Conservation (phyloP, 2,113 vertebrate species). For the Antigone vipio region DNA sequence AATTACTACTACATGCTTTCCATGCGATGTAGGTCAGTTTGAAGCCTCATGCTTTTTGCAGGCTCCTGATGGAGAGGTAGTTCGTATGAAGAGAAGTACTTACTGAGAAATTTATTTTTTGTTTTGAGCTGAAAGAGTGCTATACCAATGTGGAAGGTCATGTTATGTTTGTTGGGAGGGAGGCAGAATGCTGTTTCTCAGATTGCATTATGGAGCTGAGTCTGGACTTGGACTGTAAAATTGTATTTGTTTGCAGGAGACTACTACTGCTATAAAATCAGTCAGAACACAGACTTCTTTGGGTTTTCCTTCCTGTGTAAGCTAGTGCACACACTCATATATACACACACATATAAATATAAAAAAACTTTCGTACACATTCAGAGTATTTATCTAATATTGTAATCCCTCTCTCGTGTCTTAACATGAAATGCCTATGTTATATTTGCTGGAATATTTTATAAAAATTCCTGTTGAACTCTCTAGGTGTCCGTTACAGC, state of each 20-base stretch:
- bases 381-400: background rate
- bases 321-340: background rate
- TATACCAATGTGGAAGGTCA: background rate
- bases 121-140: background rate
- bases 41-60: background rate
- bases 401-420: background rate
- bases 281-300: background rate
- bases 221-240: background rate
- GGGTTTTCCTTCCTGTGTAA: background rate
- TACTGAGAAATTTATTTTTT: background rate
- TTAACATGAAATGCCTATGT: background rate
- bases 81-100: background rate
- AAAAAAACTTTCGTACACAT: background rate
- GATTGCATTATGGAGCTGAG: background rate
- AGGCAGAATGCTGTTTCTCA: background rate
- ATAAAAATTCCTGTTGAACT: background rate
- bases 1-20: background rate
- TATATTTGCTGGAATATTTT: background rate
- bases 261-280: background rate
- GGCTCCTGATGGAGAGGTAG: background rate
- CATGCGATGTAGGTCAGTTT: background rate
- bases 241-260: background rate
- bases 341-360: background rate
- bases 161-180: background rate
- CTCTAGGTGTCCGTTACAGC: background rate